A percentile compares a stretch with the other conserved stretches of the same genome.
phyloP scores from a whole-genome alignment of 1,140 invertebrate genomes.

The Cryptotermes secundus region DNA sequence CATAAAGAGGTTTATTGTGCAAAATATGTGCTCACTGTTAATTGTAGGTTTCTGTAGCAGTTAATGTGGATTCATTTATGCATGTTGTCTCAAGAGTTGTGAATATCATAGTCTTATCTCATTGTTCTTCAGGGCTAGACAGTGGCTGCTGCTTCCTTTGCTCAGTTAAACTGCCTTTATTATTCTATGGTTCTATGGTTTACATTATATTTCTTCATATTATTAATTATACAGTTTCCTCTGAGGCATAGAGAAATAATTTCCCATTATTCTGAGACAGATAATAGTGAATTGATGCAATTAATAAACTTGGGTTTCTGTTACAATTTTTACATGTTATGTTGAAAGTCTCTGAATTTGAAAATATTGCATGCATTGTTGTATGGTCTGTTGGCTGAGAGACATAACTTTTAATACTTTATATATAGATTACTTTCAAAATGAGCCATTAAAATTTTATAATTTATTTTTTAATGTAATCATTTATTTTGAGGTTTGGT shows the following conservation, averaged over 20 bases:
- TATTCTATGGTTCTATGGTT: too few relatives aligned
- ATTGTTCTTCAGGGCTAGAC: background rate
- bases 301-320: background rate
- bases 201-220: background rate
- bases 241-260: background rate
- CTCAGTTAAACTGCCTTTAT: background rate
- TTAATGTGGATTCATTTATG: background rate
- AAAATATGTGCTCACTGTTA: background rate
- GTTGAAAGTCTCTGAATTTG: background rate
- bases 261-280: background rate
- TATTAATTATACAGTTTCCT: background rate
- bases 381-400: background rate
- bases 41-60: conserved; percentile 21
- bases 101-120: background rate
- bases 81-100: background rate
- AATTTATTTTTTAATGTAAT: too few relatives aligned
- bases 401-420: too few relatives aligned
- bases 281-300: background rate
- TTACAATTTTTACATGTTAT: background rate
- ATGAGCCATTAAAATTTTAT: too few relatives aligned
- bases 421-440: too few relatives aligned
- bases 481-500: too few relatives aligned
- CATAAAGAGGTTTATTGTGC: background rate
- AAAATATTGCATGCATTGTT: background rate
- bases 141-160: conserved; percentile 30